Base-by-base conservation (phyloP, 2,113 vertebrate species). In the Gracilinanus agilis region DNA sequence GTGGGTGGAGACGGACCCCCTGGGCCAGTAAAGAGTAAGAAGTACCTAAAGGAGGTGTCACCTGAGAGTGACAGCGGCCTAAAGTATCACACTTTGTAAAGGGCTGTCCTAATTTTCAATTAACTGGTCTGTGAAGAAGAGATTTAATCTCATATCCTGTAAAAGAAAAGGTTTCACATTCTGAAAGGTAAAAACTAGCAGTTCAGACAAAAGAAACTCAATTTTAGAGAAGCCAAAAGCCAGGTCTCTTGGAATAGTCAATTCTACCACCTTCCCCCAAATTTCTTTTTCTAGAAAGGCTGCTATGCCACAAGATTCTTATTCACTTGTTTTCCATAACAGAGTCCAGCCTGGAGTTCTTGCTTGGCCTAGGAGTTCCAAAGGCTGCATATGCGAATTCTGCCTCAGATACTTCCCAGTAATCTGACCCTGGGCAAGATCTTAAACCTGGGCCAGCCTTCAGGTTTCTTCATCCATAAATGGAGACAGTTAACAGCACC, bases 21-120 rank as follows among this genome's bases (percentile, higher is more conserved):
- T 88, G 94, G 95, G 67, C 93, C 54, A 1, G 92, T 56, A 75
- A 96, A 92, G 91, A 95, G 93, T 0, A 91, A 95, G 56, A 96
- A 97, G 97, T 96, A 95, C 53, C 94, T 94, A 90, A 92, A 55
- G 56, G 94, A 95, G 92, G 56, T 56, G 92, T 97, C 96, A 95
- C 44, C 11, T 98, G 98, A 98, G 96, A 95, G 97, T 89, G 96
- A 97, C 98, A 98, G 98, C 98, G 97, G 97, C 95, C 95, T 94
- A 91, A 95, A 97, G 97, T 34, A 98, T 89, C 94, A 58, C 90
- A 94, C 94, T 96, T 94, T 97, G 94, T 96, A 58, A 91, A 94
- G 96, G 97, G 90, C 92, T 3, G 7, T 29, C 96, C 98, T 97
- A 96, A 75, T 94, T 98, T 75, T 97, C 96, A 98, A 97, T 93